These are phyloP conservation scores for Campopleginae sp. DNA, from an alignment of 2,888 invertebrate species.

Conservation along the genomic window DNA sequence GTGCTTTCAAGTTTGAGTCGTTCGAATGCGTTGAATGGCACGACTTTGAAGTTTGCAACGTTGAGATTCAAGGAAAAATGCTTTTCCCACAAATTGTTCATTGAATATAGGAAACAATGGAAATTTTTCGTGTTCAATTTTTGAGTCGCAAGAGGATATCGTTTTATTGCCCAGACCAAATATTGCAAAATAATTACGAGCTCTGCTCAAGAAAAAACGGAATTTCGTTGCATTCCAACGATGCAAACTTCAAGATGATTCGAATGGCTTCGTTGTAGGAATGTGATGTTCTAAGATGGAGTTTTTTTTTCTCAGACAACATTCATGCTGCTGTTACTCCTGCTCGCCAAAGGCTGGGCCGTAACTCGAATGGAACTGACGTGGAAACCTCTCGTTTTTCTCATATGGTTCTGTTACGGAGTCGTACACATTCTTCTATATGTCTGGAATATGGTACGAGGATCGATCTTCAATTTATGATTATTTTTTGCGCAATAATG, in stretches of 20 bases:
- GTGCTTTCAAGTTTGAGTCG: neutral
- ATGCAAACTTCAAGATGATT: too few relatives aligned
- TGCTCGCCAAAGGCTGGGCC: conserved; percentile 98
- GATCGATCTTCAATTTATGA: conserved; percentile 2
- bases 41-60: neutral
- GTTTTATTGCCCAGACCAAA: too few relatives aligned
- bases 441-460: conserved; percentile 97
- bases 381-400: conserved; percentile 93
- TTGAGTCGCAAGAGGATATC: too few relatives aligned
- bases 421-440: conserved; percentile 96
- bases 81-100: too few relatives aligned
- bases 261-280: neutral
- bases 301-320: conserved; percentile 88
- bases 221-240: too few relatives aligned
- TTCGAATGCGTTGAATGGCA: too few relatives aligned
- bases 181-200: too few relatives aligned
- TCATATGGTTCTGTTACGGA: conserved; percentile 96
- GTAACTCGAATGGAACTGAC: conserved; percentile 95
- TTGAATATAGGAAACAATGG: too few relatives aligned
- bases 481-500: neutral
- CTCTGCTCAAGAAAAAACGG: too few relatives aligned
- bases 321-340: conserved; percentile 95
- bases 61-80: too few relatives aligned
- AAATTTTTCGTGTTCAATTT: too few relatives aligned
- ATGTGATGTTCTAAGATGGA: neutral